phyloP scores from a whole-genome alignment of 2,888 invertebrate genomes.

The Drosophila infuscata region DNA sequence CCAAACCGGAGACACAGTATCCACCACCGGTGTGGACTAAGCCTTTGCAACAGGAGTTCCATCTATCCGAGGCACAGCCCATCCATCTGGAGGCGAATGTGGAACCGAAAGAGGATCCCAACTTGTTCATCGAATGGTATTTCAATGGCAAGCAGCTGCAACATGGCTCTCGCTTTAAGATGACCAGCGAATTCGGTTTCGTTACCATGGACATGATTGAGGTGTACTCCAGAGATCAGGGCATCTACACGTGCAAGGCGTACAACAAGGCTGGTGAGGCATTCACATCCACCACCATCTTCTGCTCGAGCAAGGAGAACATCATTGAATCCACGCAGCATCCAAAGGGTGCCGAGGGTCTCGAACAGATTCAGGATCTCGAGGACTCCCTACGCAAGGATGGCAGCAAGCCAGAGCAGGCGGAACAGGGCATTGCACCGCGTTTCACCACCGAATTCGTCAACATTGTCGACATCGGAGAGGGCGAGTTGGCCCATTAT shows the following conservation, averaged over 20 bases:
- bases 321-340: conserved; percentile 96
- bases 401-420: conserved; percentile 89
- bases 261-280: conserved; percentile 95
- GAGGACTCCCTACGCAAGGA: conserved; percentile 93
- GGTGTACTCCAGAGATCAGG: conserved; percentile 96
- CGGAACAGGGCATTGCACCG: conserved; percentile 93
- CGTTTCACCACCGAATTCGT: conserved; percentile 95
- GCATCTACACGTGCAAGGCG: conserved; percentile 96
- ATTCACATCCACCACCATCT: conserved; percentile 95
- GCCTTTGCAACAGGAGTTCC: conserved; percentile 92
- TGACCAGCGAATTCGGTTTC: conserved; percentile 98
- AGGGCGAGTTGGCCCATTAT: conserved; percentile 98
- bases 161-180: conserved; percentile 95
- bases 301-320: conserved; percentile 92
- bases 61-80: conserved; percentile 92
- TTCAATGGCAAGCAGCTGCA: conserved; percentile 95
- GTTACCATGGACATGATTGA: conserved; percentile 97
- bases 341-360: conserved; percentile 97
- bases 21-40: conserved; percentile 94
- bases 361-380: conserved; percentile 95
- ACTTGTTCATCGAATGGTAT: conserved; percentile 96
- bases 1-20: conserved; percentile 91
- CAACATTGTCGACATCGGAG: conserved; percentile 92
- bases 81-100: conserved; percentile 97
- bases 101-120: conserved; percentile 96